These are phyloP conservation scores for Galeopterus variegatus DNA, from an alignment of 2,113 vertebrate species.

Conservation along the genomic window DNA sequence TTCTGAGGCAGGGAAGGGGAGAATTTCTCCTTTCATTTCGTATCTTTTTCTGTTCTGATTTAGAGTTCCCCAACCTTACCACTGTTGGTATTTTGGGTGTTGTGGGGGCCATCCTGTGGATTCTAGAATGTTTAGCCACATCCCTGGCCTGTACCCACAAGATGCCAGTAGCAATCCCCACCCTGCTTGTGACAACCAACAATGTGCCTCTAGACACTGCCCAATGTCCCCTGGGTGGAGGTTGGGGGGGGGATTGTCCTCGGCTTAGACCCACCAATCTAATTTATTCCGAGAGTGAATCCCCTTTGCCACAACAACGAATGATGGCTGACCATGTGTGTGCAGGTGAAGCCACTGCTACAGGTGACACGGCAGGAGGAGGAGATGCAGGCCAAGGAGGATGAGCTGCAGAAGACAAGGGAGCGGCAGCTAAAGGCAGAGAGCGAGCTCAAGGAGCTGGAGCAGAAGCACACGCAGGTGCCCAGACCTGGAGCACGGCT, in stretches of 20 bases:
- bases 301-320: not conserved
- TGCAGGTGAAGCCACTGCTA: conserved; percentile 97
- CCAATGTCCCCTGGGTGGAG: not conserved
- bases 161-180: not conserved
- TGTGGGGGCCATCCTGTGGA: not conserved
- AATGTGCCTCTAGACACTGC: not conserved
- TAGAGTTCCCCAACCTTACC: not conserved
- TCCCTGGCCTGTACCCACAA: not conserved
- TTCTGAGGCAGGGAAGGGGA: not conserved
- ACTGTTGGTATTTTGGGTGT: not conserved
- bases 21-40: not conserved
- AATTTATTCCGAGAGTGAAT: rapidly evolving
- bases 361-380: conserved; percentile 98
- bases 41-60: not conserved
- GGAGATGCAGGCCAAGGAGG: conserved; percentile 97
- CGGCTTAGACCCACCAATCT: not conserved
- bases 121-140: not conserved
- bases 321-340: rapidly evolving
- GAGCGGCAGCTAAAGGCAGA: conserved; percentile 93
- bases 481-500: rapidly evolving
- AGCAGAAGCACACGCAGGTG: conserved; percentile 95
- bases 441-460: conserved; percentile 93
- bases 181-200: not conserved
- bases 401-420: conserved; percentile 93
- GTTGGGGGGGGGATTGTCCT: rapidly evolving